Evolutionary conservation across 2,113 vertebrate genomes (phyloP), one percentile per base, ranked within the genome.

Genomic region (Furnarius figulus): DNA sequence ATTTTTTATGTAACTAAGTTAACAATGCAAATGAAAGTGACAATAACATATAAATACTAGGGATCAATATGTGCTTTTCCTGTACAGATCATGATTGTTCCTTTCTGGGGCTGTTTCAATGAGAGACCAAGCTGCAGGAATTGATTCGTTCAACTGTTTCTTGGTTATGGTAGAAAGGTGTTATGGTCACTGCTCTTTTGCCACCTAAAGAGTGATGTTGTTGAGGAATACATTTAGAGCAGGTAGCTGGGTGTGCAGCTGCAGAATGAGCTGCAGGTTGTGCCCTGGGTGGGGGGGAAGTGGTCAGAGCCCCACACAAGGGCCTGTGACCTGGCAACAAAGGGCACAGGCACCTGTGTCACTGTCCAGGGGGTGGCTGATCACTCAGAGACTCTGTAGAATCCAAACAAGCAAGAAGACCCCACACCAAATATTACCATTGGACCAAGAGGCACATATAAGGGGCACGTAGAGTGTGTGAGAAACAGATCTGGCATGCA

Each of bases 391-490:
- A 50, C 25, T 35, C 21, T 16, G 12, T 16, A 33, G 37, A 42
- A 39, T 59, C 44, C 77, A 58, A 24, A 59, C 20, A 44, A 50
- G 37, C 4, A 37, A 37, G 25, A 56, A 27, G 18, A 52, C 2
- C 22, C 25, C 52, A 52, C 14, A 9, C 12, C 5, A 66, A 81
- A 67, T 23, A 61, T n/a, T n/a, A 14, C 46, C 19, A 6, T 9
- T 68, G 5, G 11, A 39, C 20, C 53, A 61, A n/a, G 61, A 75
- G 46, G 8, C 19, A 25, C 1, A 0, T 9, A 5, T 4, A 39
- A 40, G 23, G 8, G 23, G 52, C 33, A 39, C 9, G 28, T 39
- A 46, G 37, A 5, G 4, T 3, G 0, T n/a, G 28, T 39, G 28
- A 75, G 53, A 27, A 52, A 9, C 31, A 37, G 1, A 1, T 15